Conservation (phyloP, 1,140 invertebrate species). For the Stegodyphus dumicola region DNA sequence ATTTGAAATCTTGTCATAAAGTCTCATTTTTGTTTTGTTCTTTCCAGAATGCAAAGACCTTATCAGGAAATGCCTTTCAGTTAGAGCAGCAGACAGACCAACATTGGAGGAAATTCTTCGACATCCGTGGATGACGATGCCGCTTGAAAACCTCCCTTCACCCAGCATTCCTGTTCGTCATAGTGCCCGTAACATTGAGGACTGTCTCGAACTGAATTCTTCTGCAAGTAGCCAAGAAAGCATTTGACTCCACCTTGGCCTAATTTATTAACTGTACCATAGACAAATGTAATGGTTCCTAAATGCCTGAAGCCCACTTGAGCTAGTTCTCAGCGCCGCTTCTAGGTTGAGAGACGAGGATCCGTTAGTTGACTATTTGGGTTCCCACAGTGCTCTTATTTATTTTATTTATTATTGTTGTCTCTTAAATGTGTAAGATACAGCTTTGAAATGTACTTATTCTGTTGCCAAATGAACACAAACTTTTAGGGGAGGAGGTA, state of each 20-base stretch:
- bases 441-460: background rate
- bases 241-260: too few species aligned
- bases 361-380: slow-evolving; percentile 3
- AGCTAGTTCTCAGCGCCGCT: slow-evolving; percentile 8
- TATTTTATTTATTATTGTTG: background rate
- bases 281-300: slow-evolving; percentile 28
- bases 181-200: slow-evolving; percentile 10
- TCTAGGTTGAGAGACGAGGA: background rate
- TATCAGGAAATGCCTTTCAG: slow-evolving; percentile 73
- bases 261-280: slow-evolving; percentile 20
- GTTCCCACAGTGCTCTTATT: slow-evolving; percentile 31
- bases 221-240: slow-evolving; percentile 59
- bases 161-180: slow-evolving; percentile 60
- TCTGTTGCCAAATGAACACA: background rate
- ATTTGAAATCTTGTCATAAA: background rate
- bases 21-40: slow-evolving; percentile 1
- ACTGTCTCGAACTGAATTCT: slow-evolving; percentile 58
- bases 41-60: slow-evolving; percentile 74
- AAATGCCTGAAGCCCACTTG: slow-evolving; percentile 1
- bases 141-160: slow-evolving; percentile 63
- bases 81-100: slow-evolving; percentile 72
- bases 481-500: too few species aligned
- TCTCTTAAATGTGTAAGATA: too few species aligned
- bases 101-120: slow-evolving; percentile 73
- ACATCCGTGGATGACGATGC: slow-evolving; percentile 73